These are phyloP conservation scores for Xestia rhomboidea DNA, from an alignment of 2,888 invertebrate genomes.

Conservation along the genomic window DNA sequence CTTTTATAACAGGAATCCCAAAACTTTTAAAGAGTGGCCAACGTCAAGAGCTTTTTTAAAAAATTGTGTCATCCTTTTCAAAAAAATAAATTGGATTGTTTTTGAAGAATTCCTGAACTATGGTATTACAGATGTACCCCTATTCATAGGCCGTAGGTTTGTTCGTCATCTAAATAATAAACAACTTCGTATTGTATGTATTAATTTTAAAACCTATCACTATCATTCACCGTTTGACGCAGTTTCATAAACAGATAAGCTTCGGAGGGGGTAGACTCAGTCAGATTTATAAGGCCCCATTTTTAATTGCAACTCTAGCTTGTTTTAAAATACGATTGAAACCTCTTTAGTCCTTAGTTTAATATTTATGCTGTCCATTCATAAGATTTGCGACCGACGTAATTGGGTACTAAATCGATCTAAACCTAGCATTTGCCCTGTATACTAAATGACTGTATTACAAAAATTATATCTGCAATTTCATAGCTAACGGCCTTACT, in stretches of 20 bases:
- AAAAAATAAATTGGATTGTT: neutral
- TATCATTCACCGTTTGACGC: neutral
- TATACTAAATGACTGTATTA: constrained; percentile 59
- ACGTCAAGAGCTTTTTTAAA: neutral
- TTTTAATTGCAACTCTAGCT: constrained; percentile 9
- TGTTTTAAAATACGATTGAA: constrained; percentile 37
- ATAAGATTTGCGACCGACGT: constrained; percentile 48
- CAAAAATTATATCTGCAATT: constrained; percentile 1
- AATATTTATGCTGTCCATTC: constrained; percentile 47
- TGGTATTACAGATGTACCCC: neutral
- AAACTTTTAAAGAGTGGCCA: neutral
- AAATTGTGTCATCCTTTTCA: too few species aligned
- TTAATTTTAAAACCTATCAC: neutral
- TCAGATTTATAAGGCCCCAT: neutral
- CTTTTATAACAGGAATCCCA: neutral
- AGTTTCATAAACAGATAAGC: neutral
- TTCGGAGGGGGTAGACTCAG: neutral
- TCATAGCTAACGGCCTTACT: neutral
- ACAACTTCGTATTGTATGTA: neutral
- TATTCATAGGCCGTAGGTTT: too few species aligned
- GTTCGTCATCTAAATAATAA: neutral
- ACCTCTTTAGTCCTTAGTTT: constrained; percentile 11
- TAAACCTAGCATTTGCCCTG: constrained; percentile 16
- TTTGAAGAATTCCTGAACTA: neutral
- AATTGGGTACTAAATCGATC: constrained; percentile 74